A percentile compares a stretch with the other conserved stretches of the same genome.
These are phyloP conservation scores for Cynoglossus semilaevis DNA, from an alignment of 2,113 vertebrate genomes.

Conservation along the genomic window DNA sequence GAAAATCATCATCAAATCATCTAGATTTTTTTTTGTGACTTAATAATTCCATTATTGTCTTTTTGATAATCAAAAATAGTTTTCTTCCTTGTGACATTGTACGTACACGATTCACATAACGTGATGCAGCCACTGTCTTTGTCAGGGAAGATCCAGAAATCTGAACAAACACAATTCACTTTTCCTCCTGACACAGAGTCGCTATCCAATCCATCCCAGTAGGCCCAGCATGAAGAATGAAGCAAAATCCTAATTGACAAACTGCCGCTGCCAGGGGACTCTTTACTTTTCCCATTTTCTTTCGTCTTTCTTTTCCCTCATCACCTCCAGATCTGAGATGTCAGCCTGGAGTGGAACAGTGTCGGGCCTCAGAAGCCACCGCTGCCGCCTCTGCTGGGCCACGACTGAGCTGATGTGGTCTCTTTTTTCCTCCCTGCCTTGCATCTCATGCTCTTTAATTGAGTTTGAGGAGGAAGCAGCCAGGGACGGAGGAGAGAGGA, in stretches of 20 bases:
- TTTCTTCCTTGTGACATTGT: too few species aligned
- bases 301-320: not conserved
- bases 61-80: too few species aligned
- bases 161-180: too few species aligned
- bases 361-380: constrained; percentile 32
- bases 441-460: constrained; percentile 58
- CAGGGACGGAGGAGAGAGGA: constrained; percentile 11
- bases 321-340: constrained; percentile 22
- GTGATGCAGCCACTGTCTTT: too few species aligned
- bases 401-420: not conserved
- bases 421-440: constrained; percentile 4
- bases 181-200: too few species aligned
- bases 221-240: too few species aligned
- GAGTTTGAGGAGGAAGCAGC: constrained; percentile 40
- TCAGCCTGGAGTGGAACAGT: constrained; percentile 14
- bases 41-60: too few species aligned
- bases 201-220: too few species aligned
- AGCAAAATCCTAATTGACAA: constrained; percentile 1
- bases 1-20: too few species aligned
- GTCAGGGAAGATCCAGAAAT: too few species aligned
- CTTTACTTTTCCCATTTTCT: not conserved
- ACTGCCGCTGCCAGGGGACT: constrained; percentile 7
- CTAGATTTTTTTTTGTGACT: too few species aligned
- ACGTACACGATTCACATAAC: too few species aligned
- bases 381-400: constrained; percentile 10